These are phyloP conservation scores for Hyppa rectilinea DNA, from an alignment of 2,888 invertebrate genomes.

Conservation along the genomic window DNA sequence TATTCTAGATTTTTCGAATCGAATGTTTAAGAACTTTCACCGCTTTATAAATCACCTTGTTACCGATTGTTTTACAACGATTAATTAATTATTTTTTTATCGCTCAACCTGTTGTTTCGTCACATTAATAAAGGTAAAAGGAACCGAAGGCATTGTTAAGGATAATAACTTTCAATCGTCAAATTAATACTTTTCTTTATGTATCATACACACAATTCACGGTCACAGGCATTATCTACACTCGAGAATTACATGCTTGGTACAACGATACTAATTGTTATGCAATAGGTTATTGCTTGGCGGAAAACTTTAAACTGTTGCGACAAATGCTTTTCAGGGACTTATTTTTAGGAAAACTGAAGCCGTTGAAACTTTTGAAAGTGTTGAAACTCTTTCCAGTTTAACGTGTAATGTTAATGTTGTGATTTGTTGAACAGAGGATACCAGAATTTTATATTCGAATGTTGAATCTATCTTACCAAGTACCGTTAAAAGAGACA, in stretches of 20 bases:
- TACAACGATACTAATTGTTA: conserved; percentile 50
- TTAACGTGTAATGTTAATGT: background rate
- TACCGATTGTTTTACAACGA: conserved; percentile 41
- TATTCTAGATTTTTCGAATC: conserved; percentile 22
- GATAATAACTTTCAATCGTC: conserved; percentile 29
- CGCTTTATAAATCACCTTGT: conserved; percentile 26
- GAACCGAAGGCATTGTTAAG: conserved; percentile 11
- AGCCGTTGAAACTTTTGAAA: conserved; percentile 17
- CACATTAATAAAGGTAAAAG: conserved; percentile 31
- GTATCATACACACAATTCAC: conserved; percentile 66
- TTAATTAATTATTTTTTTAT: conserved; percentile 39
- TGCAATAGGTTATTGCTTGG: conserved; percentile 51
- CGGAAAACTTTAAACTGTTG: conserved; percentile 40
- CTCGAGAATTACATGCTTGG: conserved; percentile 44
- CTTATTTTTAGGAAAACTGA: conserved; percentile 18
- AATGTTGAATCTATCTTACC: conserved; percentile 42
- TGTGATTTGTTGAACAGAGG: background rate
- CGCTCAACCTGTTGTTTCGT: conserved; percentile 21
- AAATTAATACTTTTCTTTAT: conserved; percentile 55
- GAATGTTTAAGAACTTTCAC: conserved; percentile 46
- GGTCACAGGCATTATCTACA: conserved; percentile 62
- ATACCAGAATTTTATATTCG: background rate
- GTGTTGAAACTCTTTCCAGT: conserved; percentile 13
- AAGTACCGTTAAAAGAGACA: conserved; percentile 2
- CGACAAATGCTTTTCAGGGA: conserved; percentile 29